Evolutionary conservation across 2,797 vertebrate genomes (phyloP), one percentile per base, ranked within the genome.

Genomic region (Muscicapa comitata): DNA sequence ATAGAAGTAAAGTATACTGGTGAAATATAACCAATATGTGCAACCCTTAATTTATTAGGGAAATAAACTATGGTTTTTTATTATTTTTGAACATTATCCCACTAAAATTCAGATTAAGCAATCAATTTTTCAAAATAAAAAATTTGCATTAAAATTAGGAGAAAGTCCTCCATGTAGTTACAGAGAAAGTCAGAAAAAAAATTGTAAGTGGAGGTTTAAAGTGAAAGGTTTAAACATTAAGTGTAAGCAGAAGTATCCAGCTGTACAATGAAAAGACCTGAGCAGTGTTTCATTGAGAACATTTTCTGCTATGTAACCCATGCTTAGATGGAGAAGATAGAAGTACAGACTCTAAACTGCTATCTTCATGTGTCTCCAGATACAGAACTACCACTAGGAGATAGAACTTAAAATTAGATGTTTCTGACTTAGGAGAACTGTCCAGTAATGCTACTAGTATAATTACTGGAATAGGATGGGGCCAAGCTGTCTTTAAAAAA

Each of bases 1-100:
- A 40, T 93, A 95, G 80, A 72, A 79, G n/a, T 61, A 80, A 82
- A 61, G 15, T 68, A 8, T 90, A 61, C 63, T 76, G 25, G 24
- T 96, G 94, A 94, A 83, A 93, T 92, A 94, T 77, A 47, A 85
- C 31, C 72, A 93, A 14, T 94, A 73, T 84, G 50, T 94, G 73
- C 53, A 94, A 59, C 38, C 66, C 83, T 70, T 65, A 53, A 82
- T 97, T 92, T 96, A 71, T 75, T 96, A 89, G 57, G 92, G 85
- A 96, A 82, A 82, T 67, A 83, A 96, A 86, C 43, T 33, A 51
- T 38, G 62, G 54, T 31, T 91, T 70, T 93, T 70, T 91, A 75
- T 63, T 95, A 59, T 95, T 95, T 96, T 96, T 45, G 86, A 96
- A 90, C 63, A 13, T 62, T 88, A 75, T 85, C 53, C 91, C 71